Percentiles rank a stretch among this genome's conserved stretches.
Conservation (phyloP, 2,113 vertebrate species). For the Corydoras maculifer region DNA sequence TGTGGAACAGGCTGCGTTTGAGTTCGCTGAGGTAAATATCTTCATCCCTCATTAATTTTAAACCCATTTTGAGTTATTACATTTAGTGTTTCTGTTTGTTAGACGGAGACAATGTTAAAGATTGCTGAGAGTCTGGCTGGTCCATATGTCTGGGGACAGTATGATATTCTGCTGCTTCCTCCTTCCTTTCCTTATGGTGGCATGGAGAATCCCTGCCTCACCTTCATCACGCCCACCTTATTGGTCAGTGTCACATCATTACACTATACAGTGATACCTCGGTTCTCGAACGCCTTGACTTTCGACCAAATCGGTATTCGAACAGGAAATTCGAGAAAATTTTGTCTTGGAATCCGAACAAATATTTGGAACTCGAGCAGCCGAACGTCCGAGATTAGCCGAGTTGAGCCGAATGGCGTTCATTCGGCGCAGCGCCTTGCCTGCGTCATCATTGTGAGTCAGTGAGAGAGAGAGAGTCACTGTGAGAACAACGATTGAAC, state of each 20-base stretch:
- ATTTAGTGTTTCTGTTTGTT: constrained; percentile 19
- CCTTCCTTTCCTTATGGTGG: constrained; percentile 95
- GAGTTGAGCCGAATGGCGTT: no score
- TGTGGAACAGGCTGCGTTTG: constrained; percentile 82
- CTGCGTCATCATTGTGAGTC: no score
- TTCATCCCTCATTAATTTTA: background rate
- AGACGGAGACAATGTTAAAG: constrained; percentile 92
- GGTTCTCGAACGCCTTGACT: no score
- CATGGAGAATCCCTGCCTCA: constrained; percentile 98
- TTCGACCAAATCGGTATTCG: no score
- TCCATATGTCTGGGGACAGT: constrained; percentile 92
- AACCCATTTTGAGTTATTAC: background rate
- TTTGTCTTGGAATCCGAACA: no score
- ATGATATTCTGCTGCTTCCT: constrained; percentile 87
- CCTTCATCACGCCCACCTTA: constrained; percentile 89
- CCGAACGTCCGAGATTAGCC: no score
- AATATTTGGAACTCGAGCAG: no score
- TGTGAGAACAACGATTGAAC: no score
- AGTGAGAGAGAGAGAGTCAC: no score
- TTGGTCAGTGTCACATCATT: constrained; percentile 65
- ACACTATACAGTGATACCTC: no score
- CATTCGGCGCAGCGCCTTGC: no score
- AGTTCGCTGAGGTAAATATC: constrained; percentile 85
- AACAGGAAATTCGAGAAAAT: no score
- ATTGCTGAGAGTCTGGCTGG: constrained; percentile 85